A percentile compares a stretch with the other conserved stretches of the same genome.
phyloP scores from a whole-genome alignment of 2,888 invertebrate genomes.

The Mythimna loreyi region DNA sequence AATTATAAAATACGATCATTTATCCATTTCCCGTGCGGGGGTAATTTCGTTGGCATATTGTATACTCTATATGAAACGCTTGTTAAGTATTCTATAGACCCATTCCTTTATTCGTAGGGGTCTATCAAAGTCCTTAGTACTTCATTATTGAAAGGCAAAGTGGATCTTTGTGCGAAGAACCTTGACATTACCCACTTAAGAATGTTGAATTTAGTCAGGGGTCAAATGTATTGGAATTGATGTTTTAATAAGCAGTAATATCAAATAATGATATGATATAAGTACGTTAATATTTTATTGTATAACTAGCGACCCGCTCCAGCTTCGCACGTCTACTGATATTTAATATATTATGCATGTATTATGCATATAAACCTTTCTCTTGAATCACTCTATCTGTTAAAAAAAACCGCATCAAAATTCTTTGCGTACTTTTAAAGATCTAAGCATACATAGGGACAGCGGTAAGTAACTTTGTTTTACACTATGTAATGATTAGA shows the following conservation, averaged over 20 bases:
- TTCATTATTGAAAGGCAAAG: slow-evolving; percentile 48
- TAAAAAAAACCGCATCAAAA: too few relatives aligned
- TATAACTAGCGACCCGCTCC: too few relatives aligned
- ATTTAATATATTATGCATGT: too few relatives aligned
- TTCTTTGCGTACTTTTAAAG: too few relatives aligned
- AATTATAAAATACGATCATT: not conserved
- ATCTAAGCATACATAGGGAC: too few relatives aligned
- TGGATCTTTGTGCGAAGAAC: slow-evolving; percentile 34
- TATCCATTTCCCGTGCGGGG: not conserved
- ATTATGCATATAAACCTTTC: too few relatives aligned
- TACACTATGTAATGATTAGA: too few relatives aligned
- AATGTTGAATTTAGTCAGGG: slow-evolving; percentile 24
- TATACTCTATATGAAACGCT: slow-evolving; percentile 1
- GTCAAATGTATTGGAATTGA: slow-evolving; percentile 2
- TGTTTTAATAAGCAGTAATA: not conserved
- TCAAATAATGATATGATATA: too few relatives aligned
- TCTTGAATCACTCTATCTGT: too few relatives aligned
- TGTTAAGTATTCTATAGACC: slow-evolving; percentile 9
- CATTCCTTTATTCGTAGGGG: slow-evolving; percentile 14
- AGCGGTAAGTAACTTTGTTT: too few relatives aligned
- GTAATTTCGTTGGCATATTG: slow-evolving; percentile 4
- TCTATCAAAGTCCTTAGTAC: slow-evolving; percentile 35
- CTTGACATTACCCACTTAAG: slow-evolving; percentile 31
- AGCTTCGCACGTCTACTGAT: too few relatives aligned
- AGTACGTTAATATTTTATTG: too few relatives aligned